Conservation (phyloP, 2,113 vertebrate genomes). For the Laticauda colubrina region DNA sequence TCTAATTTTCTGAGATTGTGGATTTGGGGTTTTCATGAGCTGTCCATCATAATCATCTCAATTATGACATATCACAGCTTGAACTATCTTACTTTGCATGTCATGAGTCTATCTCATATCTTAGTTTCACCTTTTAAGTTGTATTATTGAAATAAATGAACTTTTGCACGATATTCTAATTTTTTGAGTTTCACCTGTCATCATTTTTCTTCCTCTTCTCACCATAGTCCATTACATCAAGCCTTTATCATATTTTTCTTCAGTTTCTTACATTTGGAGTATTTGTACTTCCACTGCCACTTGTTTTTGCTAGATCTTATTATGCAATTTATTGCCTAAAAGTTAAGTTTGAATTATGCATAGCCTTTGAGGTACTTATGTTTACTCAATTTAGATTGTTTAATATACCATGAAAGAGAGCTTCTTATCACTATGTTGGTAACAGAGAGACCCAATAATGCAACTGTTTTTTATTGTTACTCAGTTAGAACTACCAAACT, state of each 20-base stretch:
- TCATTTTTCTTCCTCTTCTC: not conserved
- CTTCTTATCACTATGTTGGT: not conserved
- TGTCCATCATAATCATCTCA: too few relatives aligned
- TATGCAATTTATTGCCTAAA: not conserved
- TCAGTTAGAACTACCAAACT: not conserved
- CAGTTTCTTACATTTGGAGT: not conserved
- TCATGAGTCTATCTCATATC: too few relatives aligned
- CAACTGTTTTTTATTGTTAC: not conserved
- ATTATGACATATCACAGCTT: too few relatives aligned
- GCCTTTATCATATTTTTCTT: not conserved
- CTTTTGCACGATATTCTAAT: too few relatives aligned
- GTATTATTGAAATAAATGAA: too few relatives aligned
- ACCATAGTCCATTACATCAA: not conserved
- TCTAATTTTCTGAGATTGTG: too few relatives aligned
- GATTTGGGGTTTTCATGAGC: too few relatives aligned
- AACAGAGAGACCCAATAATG: not conserved
- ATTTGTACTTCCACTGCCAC: not conserved
- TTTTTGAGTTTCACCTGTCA: too few relatives aligned
- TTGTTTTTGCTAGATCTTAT: not conserved
- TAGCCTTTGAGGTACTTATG: not conserved
- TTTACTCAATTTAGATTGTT: not conserved
- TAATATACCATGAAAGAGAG: not conserved
- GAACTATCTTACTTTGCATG: too few relatives aligned
- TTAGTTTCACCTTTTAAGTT: too few relatives aligned
- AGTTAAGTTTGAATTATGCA: not conserved